phyloP scores from a whole-genome alignment of 2,113 vertebrate species.

The Pomatostomus ruficeps region DNA sequence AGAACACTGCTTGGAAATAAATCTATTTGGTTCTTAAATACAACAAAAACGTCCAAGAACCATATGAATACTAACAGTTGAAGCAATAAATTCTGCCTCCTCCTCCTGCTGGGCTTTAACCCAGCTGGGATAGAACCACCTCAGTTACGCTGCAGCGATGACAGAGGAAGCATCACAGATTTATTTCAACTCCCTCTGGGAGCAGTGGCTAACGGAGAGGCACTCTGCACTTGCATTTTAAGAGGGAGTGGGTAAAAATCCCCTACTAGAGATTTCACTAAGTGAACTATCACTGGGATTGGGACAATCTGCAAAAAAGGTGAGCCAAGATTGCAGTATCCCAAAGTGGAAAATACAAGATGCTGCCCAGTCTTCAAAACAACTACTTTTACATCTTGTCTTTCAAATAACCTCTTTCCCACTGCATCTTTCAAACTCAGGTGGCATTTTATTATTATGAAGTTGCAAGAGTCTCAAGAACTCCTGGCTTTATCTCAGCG shows the following conservation, averaged over 20 bases:
- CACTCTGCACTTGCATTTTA: not conserved
- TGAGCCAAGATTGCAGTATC: not conserved
- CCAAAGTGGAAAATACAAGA: not conserved
- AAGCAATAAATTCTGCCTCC: not conserved
- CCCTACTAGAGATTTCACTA: not conserved
- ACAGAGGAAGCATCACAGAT: not conserved
- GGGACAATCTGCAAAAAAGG: not conserved
- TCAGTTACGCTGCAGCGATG: not conserved
- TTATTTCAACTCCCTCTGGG: not conserved
- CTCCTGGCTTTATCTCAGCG: not conserved
- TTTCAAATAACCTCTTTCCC: not conserved
- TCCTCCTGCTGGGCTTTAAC: not conserved
- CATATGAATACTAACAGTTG: not conserved
- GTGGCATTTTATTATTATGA: not conserved
- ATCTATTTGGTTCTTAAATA: not conserved
- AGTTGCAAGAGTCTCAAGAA: not conserved
- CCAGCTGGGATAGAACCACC: not conserved
- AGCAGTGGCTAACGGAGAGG: not conserved
- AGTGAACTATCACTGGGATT: not conserved
- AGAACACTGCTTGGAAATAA: not conserved
- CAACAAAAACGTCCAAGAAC: not conserved
- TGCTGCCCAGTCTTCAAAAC: not conserved
- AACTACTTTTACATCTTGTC: not conserved
- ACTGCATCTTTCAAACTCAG: not conserved
- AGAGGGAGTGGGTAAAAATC: not conserved